phyloP scores from a whole-genome alignment of 1,140 invertebrate species.

The Trichonephila clavata region DNA sequence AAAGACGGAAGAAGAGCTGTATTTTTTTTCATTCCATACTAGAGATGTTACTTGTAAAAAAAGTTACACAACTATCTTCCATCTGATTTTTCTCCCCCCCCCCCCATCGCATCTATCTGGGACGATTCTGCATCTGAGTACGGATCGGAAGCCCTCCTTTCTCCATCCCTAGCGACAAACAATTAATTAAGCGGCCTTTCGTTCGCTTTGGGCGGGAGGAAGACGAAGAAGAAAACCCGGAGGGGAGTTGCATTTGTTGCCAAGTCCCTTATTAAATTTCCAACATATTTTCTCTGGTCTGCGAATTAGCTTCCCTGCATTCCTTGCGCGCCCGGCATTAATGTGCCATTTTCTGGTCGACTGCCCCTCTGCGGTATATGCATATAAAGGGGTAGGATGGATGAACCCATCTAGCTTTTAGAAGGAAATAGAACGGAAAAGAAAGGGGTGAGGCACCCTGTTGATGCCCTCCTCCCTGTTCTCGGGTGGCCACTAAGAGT shows the following conservation, averaged over 20 bases:
- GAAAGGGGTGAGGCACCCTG: slow-evolving; percentile 5
- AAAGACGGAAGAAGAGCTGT: not conserved
- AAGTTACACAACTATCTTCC: not conserved
- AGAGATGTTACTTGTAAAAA: not conserved
- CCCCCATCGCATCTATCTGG: not conserved
- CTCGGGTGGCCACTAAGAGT: not conserved
- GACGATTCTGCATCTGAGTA: not conserved
- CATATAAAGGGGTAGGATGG: not conserved
- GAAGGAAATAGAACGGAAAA: slow-evolving; percentile 1
- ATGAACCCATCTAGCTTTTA: slow-evolving; percentile 7
- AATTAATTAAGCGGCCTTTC: slow-evolving; percentile 31
- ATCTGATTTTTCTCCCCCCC: not conserved
- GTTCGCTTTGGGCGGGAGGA: not conserved
- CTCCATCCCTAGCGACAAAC: not conserved
- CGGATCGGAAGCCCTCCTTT: not conserved
- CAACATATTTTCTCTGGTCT: not conserved
- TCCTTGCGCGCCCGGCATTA: slow-evolving; percentile 15
- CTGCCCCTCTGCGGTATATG: not conserved
- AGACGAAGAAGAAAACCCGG: not conserved
- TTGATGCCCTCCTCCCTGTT: not conserved
- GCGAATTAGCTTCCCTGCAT: slow-evolving; percentile 18
- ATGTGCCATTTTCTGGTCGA: slow-evolving; percentile 24
- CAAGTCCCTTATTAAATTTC: slow-evolving; percentile 34
- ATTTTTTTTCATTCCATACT: not conserved
- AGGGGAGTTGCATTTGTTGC: slow-evolving; percentile 6